Evolutionary conservation across 1,140 invertebrate species (phyloP), one percentile per base, ranked within the genome.

Genomic region (Aphidius gifuensis): DNA sequence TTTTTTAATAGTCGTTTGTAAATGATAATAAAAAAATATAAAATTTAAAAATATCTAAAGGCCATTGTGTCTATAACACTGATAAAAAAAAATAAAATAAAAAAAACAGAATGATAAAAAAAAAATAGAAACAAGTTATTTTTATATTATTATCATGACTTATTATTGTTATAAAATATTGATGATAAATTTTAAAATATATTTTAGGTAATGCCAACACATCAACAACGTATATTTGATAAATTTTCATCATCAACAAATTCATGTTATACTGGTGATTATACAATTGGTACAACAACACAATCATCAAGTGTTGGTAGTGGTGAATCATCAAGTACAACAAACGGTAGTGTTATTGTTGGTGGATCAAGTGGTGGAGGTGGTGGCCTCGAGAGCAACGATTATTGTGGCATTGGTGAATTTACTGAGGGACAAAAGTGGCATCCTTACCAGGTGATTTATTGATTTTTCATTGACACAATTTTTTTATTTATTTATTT

Each of bases 371-470:
- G 23, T 32, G 23, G 23, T 32, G 23, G 23, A 3, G 23, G 2
- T 32, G 23, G n/a, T 55, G 48, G 60, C 58, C 72, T 70, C 61
- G 70, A 72, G 50, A 67, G 70, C 58, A 73, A 70, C 62, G 74
- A 76, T 61, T 74, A 76, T 59, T 74, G 71, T 50, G 68, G 74
- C 58, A 72, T 76, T 62, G 69, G 48, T 9, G 78, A 79, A 60
- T 73, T 78, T 55, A 56, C 71, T 16, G 79, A 80, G 5, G 68
- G 68, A 1, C 79, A 79, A 62, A 82, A 82, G 50, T 82, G 79
- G 80, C 76, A 80, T 68, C 78, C 78, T 69, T 82, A 82, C 76
- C 80, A 80, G 71, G 79, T 81, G 66, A 68, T 62, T 62, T 42
- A 39, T 23, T 39, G 48, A 62, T 62, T 40, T 32, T 3, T 45